Base-by-base conservation (phyloP, 2,888 invertebrate genomes). In the Epirrhoe alternata region DNA sequence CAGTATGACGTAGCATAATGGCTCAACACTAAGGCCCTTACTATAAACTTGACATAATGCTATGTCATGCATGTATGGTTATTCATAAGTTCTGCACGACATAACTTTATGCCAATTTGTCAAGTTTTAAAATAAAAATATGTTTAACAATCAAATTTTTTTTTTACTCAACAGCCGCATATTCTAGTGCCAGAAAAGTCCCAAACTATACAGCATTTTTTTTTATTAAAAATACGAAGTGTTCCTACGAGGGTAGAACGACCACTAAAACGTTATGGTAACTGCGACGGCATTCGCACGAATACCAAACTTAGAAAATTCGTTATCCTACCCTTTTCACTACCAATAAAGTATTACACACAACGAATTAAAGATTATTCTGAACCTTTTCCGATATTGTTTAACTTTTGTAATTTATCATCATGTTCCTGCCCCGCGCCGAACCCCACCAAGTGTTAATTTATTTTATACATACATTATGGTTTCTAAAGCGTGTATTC, bases 181-280 rank as follows among this genome's bases (percentile, higher is more conserved):
- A 45, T 57, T 24, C 60, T 45, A 60, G 45, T 30, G 14, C 30
- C 35, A 17, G 42, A 16, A 55, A 50, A 51, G 54, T 50, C 50
- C n/a, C 80, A 87, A 90, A 89, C 88, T 89, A 88, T 90, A 89
- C 89, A 84, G 85, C 84, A 79, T 85, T 88, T 88, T 88, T 58
- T 92, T 88, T 90, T 87, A 88, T 87, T 88, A 88, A 92, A 90
- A 91, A 88, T 86, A 87, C 88, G 86, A 82, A 89, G 86, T 88
- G 86, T 84, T 84, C 85, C 85, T 85, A 90, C 88, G 87, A 90
- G 89, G 89, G 87, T 89, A 77, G 78, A 91, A 92, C 85, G 84
- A 80, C 83, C 88, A 89, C 87, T 92, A 88, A 92, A 92, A 90
- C 76, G 88, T 92, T 90, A 92, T 87, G 89, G 90, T 89, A 88